A percentile compares a stretch with the other conserved stretches of the same genome.
These are phyloP conservation scores for Phasia obesa DNA, from an alignment of 2,888 invertebrate species.

Conservation along the genomic window DNA sequence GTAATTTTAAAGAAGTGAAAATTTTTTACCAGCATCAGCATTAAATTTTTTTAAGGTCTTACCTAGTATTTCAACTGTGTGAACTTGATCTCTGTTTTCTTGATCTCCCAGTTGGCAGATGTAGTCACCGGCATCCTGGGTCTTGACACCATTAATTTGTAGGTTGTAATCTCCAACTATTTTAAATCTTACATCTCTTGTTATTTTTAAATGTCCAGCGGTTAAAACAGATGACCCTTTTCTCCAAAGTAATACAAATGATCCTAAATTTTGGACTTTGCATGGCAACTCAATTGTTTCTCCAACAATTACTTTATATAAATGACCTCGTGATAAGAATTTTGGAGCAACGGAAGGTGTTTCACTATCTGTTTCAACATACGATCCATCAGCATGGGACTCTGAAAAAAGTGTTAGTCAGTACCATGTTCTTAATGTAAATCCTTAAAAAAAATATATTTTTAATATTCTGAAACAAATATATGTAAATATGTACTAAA, in stretches of 20 bases:
- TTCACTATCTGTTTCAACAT: conserved; percentile 72
- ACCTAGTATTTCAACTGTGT: conserved; percentile 88
- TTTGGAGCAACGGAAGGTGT: conserved; percentile 84
- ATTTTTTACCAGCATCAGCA: too few species aligned
- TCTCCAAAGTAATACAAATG: conserved; percentile 87
- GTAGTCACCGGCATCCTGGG: conserved; percentile 89
- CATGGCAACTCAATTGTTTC: conserved; percentile 90
- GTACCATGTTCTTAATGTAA: too few species aligned
- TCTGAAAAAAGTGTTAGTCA: conserved; percentile 49
- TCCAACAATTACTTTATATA: conserved; percentile 90
- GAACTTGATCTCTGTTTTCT: conserved; percentile 87
- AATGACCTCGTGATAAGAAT: conserved; percentile 89
- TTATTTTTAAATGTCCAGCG: conserved; percentile 88
- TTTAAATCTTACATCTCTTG: conserved; percentile 86
- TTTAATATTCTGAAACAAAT: too few species aligned
- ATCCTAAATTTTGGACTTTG: conserved; percentile 89
- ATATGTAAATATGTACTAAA: too few species aligned
- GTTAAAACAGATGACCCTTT: conserved; percentile 88
- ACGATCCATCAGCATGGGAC: conserved; percentile 61
- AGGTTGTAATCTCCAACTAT: conserved; percentile 88
- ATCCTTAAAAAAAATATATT: too few species aligned
- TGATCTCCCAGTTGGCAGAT: conserved; percentile 89
- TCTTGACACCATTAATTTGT: conserved; percentile 87
- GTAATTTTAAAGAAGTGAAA: too few species aligned
- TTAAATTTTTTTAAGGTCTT: too few species aligned